Evolutionary conservation across 2,113 vertebrate genomes (phyloP).

Genomic region (Isurus oxyrinchus): DNA sequence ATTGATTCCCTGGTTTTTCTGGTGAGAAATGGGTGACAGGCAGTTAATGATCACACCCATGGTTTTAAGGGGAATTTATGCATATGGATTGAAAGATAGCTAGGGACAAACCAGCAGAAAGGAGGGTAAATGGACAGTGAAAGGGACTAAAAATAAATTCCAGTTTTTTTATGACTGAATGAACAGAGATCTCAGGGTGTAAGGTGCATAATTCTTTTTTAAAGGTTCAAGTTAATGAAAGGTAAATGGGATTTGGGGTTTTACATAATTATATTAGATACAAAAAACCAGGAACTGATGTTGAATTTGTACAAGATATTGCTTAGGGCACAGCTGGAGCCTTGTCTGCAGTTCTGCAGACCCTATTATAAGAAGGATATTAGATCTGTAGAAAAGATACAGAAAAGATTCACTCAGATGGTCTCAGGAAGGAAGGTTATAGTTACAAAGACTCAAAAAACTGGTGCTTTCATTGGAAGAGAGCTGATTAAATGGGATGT

Average conservation of each 20-base stretch:
- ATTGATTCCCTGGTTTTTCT: background rate
- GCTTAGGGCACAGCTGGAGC: background rate
- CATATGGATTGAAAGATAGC: background rate
- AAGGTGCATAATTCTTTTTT: background rate
- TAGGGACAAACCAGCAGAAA: background rate
- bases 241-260: background rate
- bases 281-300: background rate
- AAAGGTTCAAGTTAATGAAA: background rate
- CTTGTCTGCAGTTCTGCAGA: background rate
- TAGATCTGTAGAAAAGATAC: background rate
- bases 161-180: background rate
- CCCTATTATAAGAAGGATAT: background rate
- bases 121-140: background rate
- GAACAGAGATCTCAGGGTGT: background rate
- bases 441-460: background rate
- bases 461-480: background rate
- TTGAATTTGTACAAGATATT: background rate
- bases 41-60: background rate
- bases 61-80: background rate
- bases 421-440: background rate
- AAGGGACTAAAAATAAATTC: background rate
- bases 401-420: background rate
- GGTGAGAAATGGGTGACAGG: background rate
- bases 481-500: background rate
- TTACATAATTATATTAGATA: background rate